Evolutionary conservation across 1,140 invertebrate species (phyloP), one percentile per base, ranked within the genome.

Genomic region (Cotesia chilonis): DNA sequence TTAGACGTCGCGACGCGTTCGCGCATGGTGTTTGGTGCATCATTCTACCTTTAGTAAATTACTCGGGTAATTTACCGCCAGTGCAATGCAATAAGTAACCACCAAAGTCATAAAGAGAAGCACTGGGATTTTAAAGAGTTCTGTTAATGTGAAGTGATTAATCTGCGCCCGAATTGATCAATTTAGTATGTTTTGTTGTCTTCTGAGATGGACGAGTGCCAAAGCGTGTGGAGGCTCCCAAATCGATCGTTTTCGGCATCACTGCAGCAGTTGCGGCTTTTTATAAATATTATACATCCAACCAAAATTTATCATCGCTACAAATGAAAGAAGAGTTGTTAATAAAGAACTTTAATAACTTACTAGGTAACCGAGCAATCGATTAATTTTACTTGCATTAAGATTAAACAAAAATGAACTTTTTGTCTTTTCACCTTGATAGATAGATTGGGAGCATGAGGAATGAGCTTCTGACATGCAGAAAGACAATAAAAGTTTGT

Each of bases 401-500:
- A 47, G 3, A 47, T 47, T 47, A 9, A 47, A 47, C 41, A 47
- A 47, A 47, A 10, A 47, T 9, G 6, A 10, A 47, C 10, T 47
- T 9, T 6, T 9, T 47, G 6, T 47, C 10, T 47, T 47, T 41
- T 47, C 10, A 10, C 41, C 41, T 47, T 14, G 61, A 64, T 38
- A 38, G 7, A 37, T 37, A n/a, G 51, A 67, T 12, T 67, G 65
- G 28, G 17, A 47, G 28, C 3, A 35, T 68, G 66, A 68, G n/a
- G 47, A 68, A 55, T 28, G 47, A 28, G 35, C 28, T 63, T 63
- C 54, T 14, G 28, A 68, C 66, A 68, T 51, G 66, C 66, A 54
- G 9, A 51, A 20, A 68, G 28, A 17, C 47, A 65, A 41, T 51
- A 47, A 47, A 47, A 47, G 41, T 47, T 47, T 47, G 6, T 10